Evolutionary conservation across 2,797 vertebrate genomes (phyloP).

Genomic region (Dallia pectoralis): DNA sequence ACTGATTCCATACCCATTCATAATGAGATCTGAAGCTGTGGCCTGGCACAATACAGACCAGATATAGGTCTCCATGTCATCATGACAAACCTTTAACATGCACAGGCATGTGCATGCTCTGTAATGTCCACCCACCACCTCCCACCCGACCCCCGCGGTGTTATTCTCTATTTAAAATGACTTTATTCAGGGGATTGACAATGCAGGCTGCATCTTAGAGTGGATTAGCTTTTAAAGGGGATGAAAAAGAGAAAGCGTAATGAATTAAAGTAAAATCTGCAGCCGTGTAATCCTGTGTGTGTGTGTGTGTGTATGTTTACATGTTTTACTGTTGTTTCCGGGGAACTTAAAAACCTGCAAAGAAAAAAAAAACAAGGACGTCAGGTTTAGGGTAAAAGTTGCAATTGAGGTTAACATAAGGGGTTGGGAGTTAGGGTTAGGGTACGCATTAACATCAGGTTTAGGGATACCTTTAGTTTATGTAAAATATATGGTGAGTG

Average conservation of each 20-base stretch:
- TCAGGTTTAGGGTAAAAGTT: too few species aligned
- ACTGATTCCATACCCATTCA: slow-evolving; percentile 1
- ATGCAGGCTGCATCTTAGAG: slow-evolving; percentile 29
- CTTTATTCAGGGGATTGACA: not conserved
- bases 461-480: too few species aligned
- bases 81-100: slow-evolving; percentile 10
- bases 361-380: too few species aligned
- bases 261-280: slow-evolving; percentile 57
- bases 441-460: not conserved
- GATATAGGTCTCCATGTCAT: slow-evolving; percentile 13
- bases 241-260: slow-evolving; percentile 40
- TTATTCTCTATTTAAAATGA: not conserved
- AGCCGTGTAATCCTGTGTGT: slow-evolving; percentile 58
- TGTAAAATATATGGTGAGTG: too few species aligned
- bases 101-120: not conserved
- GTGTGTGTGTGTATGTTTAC: slow-evolving; percentile 5
- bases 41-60: not conserved
- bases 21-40: slow-evolving; percentile 27
- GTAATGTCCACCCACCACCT: not conserved
- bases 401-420: too few species aligned
- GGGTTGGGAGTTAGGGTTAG: too few species aligned
- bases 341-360: too few species aligned
- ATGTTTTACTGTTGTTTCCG: not conserved
- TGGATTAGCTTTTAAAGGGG: slow-evolving; percentile 53
- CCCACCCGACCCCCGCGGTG: not conserved